Evolutionary conservation across 2,113 vertebrate genomes (phyloP), one percentile per base, ranked within the genome.

Genomic region (Rana temporaria): DNA sequence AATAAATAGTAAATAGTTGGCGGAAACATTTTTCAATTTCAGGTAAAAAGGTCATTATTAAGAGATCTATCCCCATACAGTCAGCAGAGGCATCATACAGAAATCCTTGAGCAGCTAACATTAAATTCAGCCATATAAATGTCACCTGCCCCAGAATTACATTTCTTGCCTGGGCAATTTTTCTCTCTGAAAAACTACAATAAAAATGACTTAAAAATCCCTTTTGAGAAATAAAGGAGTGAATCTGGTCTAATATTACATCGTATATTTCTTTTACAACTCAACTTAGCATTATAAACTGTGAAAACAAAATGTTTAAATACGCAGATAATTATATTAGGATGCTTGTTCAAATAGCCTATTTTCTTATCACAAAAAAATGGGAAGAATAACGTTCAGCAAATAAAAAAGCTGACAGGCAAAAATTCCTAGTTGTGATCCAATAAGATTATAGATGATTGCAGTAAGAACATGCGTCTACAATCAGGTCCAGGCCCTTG

Each of bases 41-140:
- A 75, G 71, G 71, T 82, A 82, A 75, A 80, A 82, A 74, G 70
- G 71, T 82, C 80, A 82, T 82, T 74, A 82, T 82, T 75, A 80
- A 80, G 78, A 80, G 78, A 80, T 80, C 78, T 80, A 70, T 80
- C 42, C 71, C 48, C 30, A 75, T 82, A 75, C 71, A 82, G 63
- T 57, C 48, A 19, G 71, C 60, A 38, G 26, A 63, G 26, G 70
- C 52, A 82, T 82, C 80, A 60, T 75, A 75, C 80, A 60, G 71
- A 75, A 82, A 82, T 82, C 80, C 71, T 75, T 75, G 63, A 82
- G 80, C 80, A 82, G 80, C 70, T 75, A 75, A 82, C 80, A 82
- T 82, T 82, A 82, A 82, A 82, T n/a, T 71, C 63, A 67, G 71
- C 71, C 71, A 68, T 82, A 75, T 82, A 82, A 82, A 82, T 82